Base-by-base conservation (phyloP, 2,113 vertebrate genomes). In the Hemibagrus wyckioides region DNA sequence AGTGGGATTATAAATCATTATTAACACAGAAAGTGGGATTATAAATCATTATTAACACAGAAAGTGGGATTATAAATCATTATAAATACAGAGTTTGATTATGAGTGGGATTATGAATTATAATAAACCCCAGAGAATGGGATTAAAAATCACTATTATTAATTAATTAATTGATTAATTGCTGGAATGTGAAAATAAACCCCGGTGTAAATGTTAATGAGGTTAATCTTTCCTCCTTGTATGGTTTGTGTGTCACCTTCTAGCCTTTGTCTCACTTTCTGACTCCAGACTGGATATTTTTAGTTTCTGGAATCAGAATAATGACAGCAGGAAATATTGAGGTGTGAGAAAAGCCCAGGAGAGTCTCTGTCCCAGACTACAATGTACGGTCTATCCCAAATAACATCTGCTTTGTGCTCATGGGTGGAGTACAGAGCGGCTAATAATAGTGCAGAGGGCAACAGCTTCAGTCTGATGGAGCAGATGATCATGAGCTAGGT, bases 401-500 rank as follows among this genome's bases (percentile, higher is more conserved):
- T 15, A 77, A 77, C 73, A 77, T 77, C 73, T 75, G 71, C 71
- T 44, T 44, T 75, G 39, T 44, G 25, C 71, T 76, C 25, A 76
- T 76, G 73, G 73, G 41, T 48, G 44, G 73, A 77, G 44, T 17
- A 50, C 28, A 77, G 73, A 15, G 5, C 0, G 28, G 71, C 39
- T 75, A 75, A 44, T 75, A 75, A 75, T 75, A 75, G 39, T 44
- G 39, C 71, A 44, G n/a, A n/a, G 71, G 5, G 71, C 71, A 75
- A 25, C 21, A 44, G 67, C 33, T 39, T 71, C 33, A 21, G 67
- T 71, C 33, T 63, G 61, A 4, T 63, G 25, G 61, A 59, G 21
- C 57, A 59, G n/a, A 67, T 33, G 14, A 67, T 33, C 63, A 39
- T 8, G 21, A 39, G 67, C 67, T 71, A 39, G 36, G 67, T 21